Evolutionary conservation across 2,797 vertebrate genomes (phyloP).

Genomic region (Sternotherus odoratus): DNA sequence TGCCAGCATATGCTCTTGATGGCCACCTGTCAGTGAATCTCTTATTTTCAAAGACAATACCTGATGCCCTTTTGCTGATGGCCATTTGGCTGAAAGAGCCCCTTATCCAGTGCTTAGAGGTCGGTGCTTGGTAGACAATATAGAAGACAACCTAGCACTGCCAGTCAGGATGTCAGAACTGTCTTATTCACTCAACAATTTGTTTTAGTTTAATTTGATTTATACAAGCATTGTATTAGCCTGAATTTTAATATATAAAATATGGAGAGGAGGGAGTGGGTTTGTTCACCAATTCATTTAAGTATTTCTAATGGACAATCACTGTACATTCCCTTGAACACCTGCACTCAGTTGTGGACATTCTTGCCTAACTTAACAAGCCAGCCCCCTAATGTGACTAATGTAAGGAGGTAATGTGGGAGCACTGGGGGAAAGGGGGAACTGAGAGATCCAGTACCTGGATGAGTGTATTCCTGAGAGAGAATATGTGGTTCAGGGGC

Average conservation of each 20-base stretch:
- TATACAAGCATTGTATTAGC: neutral
- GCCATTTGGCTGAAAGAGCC: neutral
- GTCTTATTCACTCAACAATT: neutral
- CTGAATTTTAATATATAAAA: neutral
- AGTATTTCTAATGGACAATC: neutral
- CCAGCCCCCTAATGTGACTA: neutral
- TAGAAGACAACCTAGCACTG: neutral
- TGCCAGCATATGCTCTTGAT: neutral
- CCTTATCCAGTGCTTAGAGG: neutral
- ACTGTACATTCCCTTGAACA: neutral
- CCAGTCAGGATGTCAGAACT: neutral
- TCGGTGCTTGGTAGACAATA: neutral
- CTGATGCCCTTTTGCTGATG: neutral
- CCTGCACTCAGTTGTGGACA: neutral
- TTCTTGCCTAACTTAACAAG: neutral
- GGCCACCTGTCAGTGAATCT: neutral
- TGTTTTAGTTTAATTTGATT: neutral
- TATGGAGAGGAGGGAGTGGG: neutral
- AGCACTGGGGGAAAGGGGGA: neutral
- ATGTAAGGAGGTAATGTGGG: neutral
- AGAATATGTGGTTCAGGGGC: neutral
- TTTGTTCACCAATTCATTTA: neutral
- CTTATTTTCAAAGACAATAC: neutral
- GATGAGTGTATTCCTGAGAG: neutral
- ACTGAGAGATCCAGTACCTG: neutral